Base-by-base conservation (phyloP, 2,797 vertebrate species). In the Pogoniulus pusillus region DNA sequence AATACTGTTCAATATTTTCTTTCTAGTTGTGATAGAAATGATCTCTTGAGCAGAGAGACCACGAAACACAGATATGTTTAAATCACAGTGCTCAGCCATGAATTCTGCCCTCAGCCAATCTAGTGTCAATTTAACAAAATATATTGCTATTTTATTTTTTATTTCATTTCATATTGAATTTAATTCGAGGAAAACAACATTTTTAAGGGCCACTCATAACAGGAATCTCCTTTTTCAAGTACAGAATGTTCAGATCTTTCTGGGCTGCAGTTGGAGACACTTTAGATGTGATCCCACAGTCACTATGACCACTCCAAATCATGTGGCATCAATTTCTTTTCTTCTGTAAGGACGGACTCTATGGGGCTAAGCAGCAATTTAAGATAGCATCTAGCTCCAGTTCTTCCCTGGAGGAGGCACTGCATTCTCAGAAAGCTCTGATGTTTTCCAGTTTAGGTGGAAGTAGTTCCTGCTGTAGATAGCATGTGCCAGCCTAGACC, bases 121-220 rank as follows among this genome's bases (percentile, higher is more conserved):
- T 8, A 35, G 5, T 32, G 39, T 62, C 72, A 88, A 68, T 80
- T 88, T 32, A 74, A 84, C 43, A 41, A 57, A 68, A 80, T 4
- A 4, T 58, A 58, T 66, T 60, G 10, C 12, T 77, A 17, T 68
- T 85, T 77, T 20, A 39, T 85, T 94, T 94, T 84, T 90, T 70
- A 84, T 92, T 87, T 80, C 10, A 58, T 87, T 74, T 53, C 37
- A 51, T 68, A 41, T 84, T 84, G 70, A 60, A 53, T 65, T 58
- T 76, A 64, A 53, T 58, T 55, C 49, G 41, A 62, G 37, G 91
- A 64, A 39, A 7, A 62, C 6, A 17, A 16, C 16, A 74, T 90
- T 88, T 93, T 58, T 69, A 91, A 77, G 20, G 17, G 26, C 3
- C 39, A 79, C 4, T 39, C 37, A 34, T 41, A 19, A 41, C 16